Base-by-base conservation (phyloP, 2,113 vertebrate species). In the Oncorhynchus gorbuscha region DNA sequence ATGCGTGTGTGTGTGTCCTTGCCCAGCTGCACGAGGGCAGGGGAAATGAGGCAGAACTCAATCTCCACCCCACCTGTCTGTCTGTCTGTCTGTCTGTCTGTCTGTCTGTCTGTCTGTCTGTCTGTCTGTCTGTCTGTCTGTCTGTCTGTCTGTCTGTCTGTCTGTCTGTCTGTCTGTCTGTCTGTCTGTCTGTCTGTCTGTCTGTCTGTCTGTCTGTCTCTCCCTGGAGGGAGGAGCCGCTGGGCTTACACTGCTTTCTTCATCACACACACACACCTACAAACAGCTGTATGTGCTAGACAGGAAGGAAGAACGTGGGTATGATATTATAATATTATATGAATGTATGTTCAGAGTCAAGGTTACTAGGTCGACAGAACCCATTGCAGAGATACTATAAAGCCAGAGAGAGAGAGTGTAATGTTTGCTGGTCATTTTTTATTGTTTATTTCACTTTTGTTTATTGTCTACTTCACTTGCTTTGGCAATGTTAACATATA, bases 1-100 rank as follows among this genome's bases (percentile, higher is more conserved):
- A 39, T 1, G 81, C 7, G 12, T 26, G 14, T 39, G 4, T 74
- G 72, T 65, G 72, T 13, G 30, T 90, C 87, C 90, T 92, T 91
- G 89, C 87, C 87, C 90, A 88, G 88, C 90, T 90, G 87, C 82
- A 78, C 83, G 80, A 84, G 69, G 84, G 87, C 82, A 88, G 85
- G 87, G 86, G 90, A 91, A 91, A 91, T 90, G 91, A 91, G 89
- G 86, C 64, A 67, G 84, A 92, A 91, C 87, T 86, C 86, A 88
- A 91, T 91, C 89, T 87, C 84, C 82, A 84, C 83, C 85, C 90
- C 89, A 90, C 90, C 90, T 92, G 89, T 89, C 87, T 80, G 28
- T 30, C 28, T 30, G 24, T 24, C 24, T 24, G 24, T 24, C 24
- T 24, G 24, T 24, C 24, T 24, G n/a, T n/a, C 90, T 92, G 89